Evolutionary conservation across 2,113 vertebrate species (phyloP).

Genomic region (Labrus mixtus): DNA sequence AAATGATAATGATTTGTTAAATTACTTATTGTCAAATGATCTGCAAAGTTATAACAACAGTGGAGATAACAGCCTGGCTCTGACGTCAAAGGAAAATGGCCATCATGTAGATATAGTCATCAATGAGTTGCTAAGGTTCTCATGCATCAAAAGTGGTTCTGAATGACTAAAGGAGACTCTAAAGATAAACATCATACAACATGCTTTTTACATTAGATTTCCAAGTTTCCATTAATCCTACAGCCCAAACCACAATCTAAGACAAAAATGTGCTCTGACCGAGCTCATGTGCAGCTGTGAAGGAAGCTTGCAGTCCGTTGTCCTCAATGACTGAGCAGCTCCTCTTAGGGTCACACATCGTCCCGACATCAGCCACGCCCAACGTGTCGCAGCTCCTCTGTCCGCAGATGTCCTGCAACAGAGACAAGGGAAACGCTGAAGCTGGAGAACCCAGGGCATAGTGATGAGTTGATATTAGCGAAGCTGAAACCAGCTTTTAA

Average conservation of each 20-base stretch:
- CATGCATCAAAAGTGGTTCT: too few relatives aligned
- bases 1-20: too few relatives aligned
- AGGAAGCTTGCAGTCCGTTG: conserved; percentile 93
- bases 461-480: too few relatives aligned
- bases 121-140: too few relatives aligned
- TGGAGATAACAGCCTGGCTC: too few relatives aligned
- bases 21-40: too few relatives aligned
- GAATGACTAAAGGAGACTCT: too few relatives aligned
- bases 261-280: conserved; percentile 77
- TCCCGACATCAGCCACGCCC: conserved; percentile 93
- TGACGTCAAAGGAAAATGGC: too few relatives aligned
- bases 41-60: too few relatives aligned
- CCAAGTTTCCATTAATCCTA: background rate
- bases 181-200: too few relatives aligned
- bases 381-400: conserved; percentile 93
- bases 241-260: background rate
- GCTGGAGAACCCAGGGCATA: background rate
- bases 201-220: too few relatives aligned
- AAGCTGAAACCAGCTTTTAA: background rate
- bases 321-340: conserved; percentile 97
- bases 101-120: too few relatives aligned
- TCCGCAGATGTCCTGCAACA: conserved; percentile 93
- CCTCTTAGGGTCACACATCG: conserved; percentile 95
- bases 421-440: background rate
- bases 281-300: conserved; percentile 94